A percentile compares a stretch with the other conserved stretches of the same genome.
Conservation (phyloP, 2,113 vertebrate genomes). For the Desmodus rotundus region DNA sequence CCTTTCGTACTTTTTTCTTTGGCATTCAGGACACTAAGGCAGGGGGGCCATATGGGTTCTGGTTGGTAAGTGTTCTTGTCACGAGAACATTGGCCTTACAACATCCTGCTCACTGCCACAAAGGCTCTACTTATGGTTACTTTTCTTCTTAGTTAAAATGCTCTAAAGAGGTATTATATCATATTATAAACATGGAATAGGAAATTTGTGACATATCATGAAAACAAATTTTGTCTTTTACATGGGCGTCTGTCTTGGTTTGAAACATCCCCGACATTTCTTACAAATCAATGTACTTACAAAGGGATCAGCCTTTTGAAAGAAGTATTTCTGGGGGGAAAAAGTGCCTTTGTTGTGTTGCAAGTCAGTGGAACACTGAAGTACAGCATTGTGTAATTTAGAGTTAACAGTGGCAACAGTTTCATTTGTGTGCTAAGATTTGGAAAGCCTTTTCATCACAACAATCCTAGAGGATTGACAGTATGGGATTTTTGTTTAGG, state of each 20-base stretch:
- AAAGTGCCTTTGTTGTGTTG: constrained; percentile 80
- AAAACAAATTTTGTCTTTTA: constrained; percentile 70
- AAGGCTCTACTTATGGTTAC: constrained; percentile 21
- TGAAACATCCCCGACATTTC: constrained; percentile 74
- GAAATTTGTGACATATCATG: constrained; percentile 69
- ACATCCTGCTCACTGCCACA: constrained; percentile 21
- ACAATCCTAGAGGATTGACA: constrained; percentile 73
- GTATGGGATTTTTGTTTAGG: constrained; percentile 69
- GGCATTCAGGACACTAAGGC: constrained; percentile 42
- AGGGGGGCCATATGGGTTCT: constrained; percentile 39
- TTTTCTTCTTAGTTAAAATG: constrained; percentile 43
- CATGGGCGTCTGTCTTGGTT: constrained; percentile 62
- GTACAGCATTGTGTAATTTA: constrained; percentile 76
- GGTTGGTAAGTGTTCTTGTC: constrained; percentile 56
- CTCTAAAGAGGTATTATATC: constrained; percentile 23
- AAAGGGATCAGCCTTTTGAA: constrained; percentile 68
- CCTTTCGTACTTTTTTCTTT: constrained; percentile 43
- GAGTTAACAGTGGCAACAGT: constrained; percentile 82
- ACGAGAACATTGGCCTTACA: constrained; percentile 45
- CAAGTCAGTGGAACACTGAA: constrained; percentile 79
- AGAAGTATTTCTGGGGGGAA: constrained; percentile 14
- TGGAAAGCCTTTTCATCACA: constrained; percentile 75
- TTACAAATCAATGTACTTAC: constrained; percentile 80
- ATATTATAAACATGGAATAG: constrained; percentile 56
- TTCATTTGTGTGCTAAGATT: constrained; percentile 80